Evolutionary conservation across 2,888 invertebrate genomes (phyloP).

Genomic region (Alviniconcha strummeri): DNA sequence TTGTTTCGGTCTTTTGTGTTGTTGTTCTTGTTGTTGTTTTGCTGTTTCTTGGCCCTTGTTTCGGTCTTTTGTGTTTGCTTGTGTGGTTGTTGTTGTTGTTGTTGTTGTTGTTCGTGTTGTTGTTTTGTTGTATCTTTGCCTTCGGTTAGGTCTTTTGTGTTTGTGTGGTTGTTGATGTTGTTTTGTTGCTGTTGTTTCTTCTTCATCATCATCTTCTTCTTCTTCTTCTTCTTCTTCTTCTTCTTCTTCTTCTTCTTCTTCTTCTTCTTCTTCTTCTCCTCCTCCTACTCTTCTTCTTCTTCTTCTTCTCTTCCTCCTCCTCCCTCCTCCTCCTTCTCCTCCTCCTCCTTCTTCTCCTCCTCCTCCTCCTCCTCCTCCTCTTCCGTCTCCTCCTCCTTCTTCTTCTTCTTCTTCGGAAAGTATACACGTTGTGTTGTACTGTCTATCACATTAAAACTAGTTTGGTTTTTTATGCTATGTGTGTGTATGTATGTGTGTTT

Average conservation of each 20-base stretch:
- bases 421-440: neutral
- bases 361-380: neutral
- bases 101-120: too few relatives aligned
- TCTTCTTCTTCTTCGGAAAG: neutral
- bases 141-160: too few relatives aligned
- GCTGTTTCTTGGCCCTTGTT: too few relatives aligned
- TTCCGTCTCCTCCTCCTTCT: neutral
- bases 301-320: too few relatives aligned
- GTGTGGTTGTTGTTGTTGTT: too few relatives aligned
- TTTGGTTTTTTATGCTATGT: neutral
- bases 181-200: neutral
- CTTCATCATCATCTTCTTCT: slow-evolving; percentile 14
- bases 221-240: neutral
- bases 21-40: too few relatives aligned
- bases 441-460: neutral
- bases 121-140: too few relatives aligned
- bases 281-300: neutral
- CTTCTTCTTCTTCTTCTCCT: neutral
- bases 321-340: slow-evolving; percentile 4
- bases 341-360: slow-evolving; percentile 17
- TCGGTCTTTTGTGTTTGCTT: too few relatives aligned
- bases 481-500: neutral
- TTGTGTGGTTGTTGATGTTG: too few relatives aligned
- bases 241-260: neutral
- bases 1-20: too few relatives aligned